Percentiles rank a stretch among this genome's conserved stretches.
Conservation (phyloP, 2,113 vertebrate species). For the Motacilla alba region DNA sequence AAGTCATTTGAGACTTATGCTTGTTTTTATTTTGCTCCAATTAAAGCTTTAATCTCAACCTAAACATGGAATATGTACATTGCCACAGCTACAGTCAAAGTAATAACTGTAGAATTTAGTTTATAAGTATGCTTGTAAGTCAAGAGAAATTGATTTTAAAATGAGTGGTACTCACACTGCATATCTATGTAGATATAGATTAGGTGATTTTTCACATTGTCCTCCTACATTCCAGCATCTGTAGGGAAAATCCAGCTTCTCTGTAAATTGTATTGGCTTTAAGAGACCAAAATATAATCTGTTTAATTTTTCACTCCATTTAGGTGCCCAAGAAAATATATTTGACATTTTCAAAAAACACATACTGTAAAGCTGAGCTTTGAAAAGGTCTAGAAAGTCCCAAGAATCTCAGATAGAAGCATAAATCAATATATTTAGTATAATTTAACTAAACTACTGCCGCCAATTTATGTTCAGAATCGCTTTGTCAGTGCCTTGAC, state of each 20-base stretch:
- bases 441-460: constrained; percentile 16
- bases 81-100: neutral
- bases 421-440: constrained; percentile 15
- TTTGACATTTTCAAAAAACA: neutral
- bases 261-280: neutral
- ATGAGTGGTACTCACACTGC: neutral
- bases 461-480: neutral
- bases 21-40: neutral
- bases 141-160: neutral
- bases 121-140: neutral
- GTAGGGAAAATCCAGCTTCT: neutral
- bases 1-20: neutral
- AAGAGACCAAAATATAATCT: neutral
- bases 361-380: neutral
- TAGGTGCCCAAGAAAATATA: neutral
- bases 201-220: neutral
- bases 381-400: constrained; percentile 23
- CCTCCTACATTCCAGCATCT: neutral
- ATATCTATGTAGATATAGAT: neutral
- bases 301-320: neutral
- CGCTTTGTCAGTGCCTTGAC: neutral
- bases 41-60: neutral
- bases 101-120: neutral
- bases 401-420: neutral
- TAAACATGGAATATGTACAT: neutral